Evolutionary conservation across 2,113 vertebrate species (phyloP).

Genomic region (Sylvietta virens): DNA sequence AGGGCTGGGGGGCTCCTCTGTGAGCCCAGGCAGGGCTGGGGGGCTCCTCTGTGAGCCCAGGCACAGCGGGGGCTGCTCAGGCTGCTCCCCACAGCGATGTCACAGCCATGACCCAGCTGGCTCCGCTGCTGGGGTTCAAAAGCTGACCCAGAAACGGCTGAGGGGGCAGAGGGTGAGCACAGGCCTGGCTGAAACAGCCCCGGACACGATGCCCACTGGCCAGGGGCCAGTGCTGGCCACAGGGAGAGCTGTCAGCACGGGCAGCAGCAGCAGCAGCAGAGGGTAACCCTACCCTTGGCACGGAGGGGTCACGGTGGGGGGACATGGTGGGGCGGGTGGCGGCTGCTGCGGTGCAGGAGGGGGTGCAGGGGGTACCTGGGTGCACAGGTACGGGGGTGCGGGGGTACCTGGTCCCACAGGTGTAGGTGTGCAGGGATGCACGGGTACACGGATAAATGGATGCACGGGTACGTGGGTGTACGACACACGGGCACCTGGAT

Average conservation of each 20-base stretch:
- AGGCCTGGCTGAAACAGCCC: neutral
- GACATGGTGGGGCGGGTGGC: fast-evolving
- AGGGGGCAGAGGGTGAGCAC: neutral
- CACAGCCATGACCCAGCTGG: fast-evolving
- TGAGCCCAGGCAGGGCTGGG: neutral
- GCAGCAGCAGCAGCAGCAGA: neutral
- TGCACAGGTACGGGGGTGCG: too few relatives aligned
- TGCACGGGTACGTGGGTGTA: fast-evolving
- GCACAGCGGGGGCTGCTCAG: fast-evolving
- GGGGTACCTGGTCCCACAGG: too few relatives aligned
- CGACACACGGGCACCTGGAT: fast-evolving
- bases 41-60: neutral
- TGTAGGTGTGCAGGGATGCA: too few relatives aligned
- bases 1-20: neutral
- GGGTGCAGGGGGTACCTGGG: neutral
- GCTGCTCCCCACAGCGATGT: neutral
- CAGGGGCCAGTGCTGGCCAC: neutral
- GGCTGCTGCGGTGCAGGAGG: neutral
- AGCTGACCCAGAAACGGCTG: neutral
- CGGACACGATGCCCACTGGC: neutral
- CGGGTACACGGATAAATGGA: fast-evolving
- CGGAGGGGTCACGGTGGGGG: neutral
- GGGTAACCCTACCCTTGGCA: slow-evolving; percentile 50
- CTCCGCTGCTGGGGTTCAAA: neutral
- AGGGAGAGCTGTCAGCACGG: slow-evolving; percentile 40